Evolutionary conservation across 2,888 invertebrate species (phyloP).

Genomic region (Microdon myrmicae): DNA sequence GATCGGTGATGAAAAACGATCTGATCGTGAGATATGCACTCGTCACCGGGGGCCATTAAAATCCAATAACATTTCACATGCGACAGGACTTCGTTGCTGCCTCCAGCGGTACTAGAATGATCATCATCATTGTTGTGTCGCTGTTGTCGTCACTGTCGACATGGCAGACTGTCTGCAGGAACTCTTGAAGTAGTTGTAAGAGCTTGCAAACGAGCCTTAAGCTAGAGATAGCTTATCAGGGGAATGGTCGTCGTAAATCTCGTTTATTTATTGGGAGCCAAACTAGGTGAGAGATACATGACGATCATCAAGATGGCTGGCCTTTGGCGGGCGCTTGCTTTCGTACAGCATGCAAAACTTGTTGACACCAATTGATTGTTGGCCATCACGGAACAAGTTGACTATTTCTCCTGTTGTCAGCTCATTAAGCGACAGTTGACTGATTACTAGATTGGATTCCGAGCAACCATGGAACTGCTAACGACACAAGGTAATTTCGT

Average conservation of each 20-base stretch:
- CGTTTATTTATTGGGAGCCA: slow-evolving; percentile 38
- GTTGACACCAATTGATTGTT: no score
- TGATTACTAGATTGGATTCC: no score
- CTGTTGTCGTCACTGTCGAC: slow-evolving; percentile 2
- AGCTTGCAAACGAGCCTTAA: slow-evolving; percentile 27
- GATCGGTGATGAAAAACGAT: slow-evolving; percentile 38
- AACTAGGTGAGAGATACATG: slow-evolving; percentile 33
- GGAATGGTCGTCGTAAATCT: slow-evolving; percentile 45
- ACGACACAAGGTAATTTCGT: no score
- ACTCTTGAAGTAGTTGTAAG: slow-evolving; percentile 9
- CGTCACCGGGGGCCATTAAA: slow-evolving; percentile 34
- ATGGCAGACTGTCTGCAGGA: slow-evolving; percentile 26
- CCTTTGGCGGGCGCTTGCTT: no score
- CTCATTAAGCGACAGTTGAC: no score
- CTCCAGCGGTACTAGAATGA: neutral
- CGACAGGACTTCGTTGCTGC: no score
- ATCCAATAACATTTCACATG: slow-evolving; percentile 36
- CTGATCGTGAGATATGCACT: slow-evolving; percentile 43
- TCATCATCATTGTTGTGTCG: neutral
- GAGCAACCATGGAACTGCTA: no score
- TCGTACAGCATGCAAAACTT: no score
- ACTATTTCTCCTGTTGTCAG: no score
- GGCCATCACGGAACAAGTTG: no score
- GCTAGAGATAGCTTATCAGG: slow-evolving; percentile 43
- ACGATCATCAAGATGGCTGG: slow-evolving; percentile 33